These are phyloP conservation scores for Phodopus roborovskii DNA, from an alignment of 2,113 vertebrate genomes.

Conservation along the genomic window DNA sequence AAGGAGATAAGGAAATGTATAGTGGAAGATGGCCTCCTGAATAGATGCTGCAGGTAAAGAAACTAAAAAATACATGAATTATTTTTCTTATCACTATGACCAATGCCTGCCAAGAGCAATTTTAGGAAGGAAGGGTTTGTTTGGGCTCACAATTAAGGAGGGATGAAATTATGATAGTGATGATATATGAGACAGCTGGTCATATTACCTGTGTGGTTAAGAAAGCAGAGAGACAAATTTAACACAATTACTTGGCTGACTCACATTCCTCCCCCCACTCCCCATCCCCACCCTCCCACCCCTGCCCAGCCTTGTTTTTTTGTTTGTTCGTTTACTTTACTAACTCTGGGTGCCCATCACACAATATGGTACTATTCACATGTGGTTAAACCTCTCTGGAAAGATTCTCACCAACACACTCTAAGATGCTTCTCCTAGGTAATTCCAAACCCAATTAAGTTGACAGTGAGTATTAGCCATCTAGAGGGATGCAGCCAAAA, in stretches of 20 bases:
- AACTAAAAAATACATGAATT: constrained; percentile 24
- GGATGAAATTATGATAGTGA: not conserved
- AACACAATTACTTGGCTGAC: not conserved
- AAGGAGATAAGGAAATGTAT: not conserved
- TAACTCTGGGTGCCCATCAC: not conserved
- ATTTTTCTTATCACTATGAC: not conserved
- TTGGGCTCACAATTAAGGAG: not conserved
- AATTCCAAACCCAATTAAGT: not conserved
- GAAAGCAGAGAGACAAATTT: not conserved
- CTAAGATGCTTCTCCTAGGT: not conserved
- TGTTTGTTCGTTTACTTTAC: not conserved
- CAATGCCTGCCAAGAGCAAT: not conserved
- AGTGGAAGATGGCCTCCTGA: not conserved
- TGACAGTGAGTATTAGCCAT: not conserved
- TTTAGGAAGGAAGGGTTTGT: not conserved
- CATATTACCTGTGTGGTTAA: not conserved
- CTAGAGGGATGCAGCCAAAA: not conserved
- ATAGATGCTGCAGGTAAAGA: not conserved
- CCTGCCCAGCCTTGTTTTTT: not conserved
- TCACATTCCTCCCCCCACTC: no score
- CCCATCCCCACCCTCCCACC: no score
- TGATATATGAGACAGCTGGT: not conserved
- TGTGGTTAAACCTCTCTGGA: not conserved
- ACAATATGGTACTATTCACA: not conserved
- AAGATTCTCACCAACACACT: not conserved